Base-by-base conservation (phyloP, 2,797 vertebrate genomes). In the Neosilurus hyrtlii region DNA sequence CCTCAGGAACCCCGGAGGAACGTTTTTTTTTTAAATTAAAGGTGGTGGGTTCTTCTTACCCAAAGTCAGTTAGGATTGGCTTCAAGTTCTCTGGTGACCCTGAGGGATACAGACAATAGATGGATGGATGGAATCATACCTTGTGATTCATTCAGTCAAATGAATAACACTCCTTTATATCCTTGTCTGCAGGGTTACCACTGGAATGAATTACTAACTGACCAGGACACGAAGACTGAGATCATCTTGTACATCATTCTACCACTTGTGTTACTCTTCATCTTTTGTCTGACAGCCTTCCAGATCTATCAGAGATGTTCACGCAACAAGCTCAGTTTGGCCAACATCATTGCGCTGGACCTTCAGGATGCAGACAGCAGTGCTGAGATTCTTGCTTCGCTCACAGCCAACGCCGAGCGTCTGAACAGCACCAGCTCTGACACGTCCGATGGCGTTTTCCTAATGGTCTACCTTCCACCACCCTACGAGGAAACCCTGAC, bases 401-500 rank as follows among this genome's bases (percentile, higher is more conserved):
- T 93, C 79, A 92, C 91, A 78, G 77, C 88, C 9, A 91, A 91
- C 4, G 85, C 85, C 0, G 90, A 92, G 51, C 91, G 92, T 43
- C 90, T 92, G 62, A 88, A 90, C 83, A 93, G 92, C 90, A 91
- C 90, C 73, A 93, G 93, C 86, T 94, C 92, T 0, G 89, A 93
- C 0, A 88, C 88, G 0, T 93, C 93, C 0, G 93, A 94, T 0
- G 92, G 93, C 0, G 92, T 94, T 81, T 93, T 93, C n/a, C 92
- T 95, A 67, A 92, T 94, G 0, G 86, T 93, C 18, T 95, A 95
- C 66, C 91, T 95, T 71, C 95, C 95, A 4, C 96, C 96, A 0
- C 96, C 96, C 0, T 97, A 97, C 0, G 95, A 97, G 86, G 96
- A 97, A 81, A 96, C 96, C 68, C 95, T 96, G 57, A 94, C 92